Percentiles rank a stretch among this genome's conserved stretches.
Evolutionary conservation across 2,113 vertebrate genomes (phyloP).

Genomic region (Lagopus leucura): DNA sequence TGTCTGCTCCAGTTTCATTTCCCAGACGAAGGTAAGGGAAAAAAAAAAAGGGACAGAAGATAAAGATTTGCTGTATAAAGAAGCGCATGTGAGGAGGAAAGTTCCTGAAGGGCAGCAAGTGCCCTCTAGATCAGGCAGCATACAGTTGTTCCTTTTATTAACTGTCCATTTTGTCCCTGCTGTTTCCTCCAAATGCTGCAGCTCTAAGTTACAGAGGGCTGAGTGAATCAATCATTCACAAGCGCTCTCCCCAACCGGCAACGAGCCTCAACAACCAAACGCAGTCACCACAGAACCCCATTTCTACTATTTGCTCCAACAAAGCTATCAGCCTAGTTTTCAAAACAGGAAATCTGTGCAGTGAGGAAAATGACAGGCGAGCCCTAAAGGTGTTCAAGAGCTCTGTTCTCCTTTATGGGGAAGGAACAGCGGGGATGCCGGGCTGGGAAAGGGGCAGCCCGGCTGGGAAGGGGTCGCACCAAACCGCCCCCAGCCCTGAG

Average conservation of each 20-base stretch:
- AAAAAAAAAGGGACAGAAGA: slow-evolving; percentile 17
- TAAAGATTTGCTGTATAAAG: slow-evolving; percentile 48
- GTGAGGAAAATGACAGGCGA: slow-evolving; percentile 32
- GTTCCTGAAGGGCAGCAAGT: slow-evolving; percentile 75
- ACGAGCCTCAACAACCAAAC: background rate
- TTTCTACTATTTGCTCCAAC: background rate
- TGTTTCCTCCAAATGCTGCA: slow-evolving; percentile 31
- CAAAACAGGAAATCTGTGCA: slow-evolving; percentile 41
- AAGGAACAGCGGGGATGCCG: background rate
- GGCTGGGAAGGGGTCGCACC: background rate
- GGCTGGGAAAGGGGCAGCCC: background rate
- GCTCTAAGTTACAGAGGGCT: slow-evolving; percentile 8
- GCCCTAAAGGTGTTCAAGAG: background rate
- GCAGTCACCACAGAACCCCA: background rate
- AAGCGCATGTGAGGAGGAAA: slow-evolving; percentile 60
- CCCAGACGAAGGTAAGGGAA: slow-evolving; percentile 57
- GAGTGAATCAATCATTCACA: background rate
- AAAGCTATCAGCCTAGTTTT: slow-evolving; percentile 19
- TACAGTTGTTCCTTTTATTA: slow-evolving; percentile 67
- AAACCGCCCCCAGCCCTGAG: background rate
- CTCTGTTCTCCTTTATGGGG: background rate
- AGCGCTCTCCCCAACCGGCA: background rate
- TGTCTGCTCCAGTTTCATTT: slow-evolving; percentile 78
- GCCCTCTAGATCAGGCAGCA: slow-evolving; percentile 61
- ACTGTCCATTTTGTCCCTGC: slow-evolving; percentile 71